Base-by-base conservation (phyloP, 2,888 invertebrate species). In the Tetranychus piercei region DNA sequence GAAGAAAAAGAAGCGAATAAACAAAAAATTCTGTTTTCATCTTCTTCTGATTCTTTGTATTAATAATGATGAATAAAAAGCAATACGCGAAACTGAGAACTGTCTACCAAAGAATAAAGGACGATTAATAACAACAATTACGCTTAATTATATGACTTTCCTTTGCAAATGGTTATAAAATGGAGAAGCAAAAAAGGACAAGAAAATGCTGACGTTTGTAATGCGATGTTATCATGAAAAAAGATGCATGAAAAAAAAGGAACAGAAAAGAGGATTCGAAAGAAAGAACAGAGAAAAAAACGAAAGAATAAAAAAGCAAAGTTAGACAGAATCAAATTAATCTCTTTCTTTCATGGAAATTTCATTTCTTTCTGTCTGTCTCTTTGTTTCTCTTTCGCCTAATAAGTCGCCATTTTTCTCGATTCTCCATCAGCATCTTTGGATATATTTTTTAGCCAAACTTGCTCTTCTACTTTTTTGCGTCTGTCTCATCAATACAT, bases 291-390 rank as follows among this genome's bases (percentile, higher is more conserved):
- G 65, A 65, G 65, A 66, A n/a, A 65, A 65, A 65, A 65, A 65
- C n/a, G 65, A 65, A 11, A 69, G n/a, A 22, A 6, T 20, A 11
- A 69, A 22, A 69, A 8, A 20, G 5, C 20, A 34, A 34, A 34
- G 34, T 34, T 34, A 34, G 34, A 34, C 34, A 34, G 34, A 34
- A 34, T 34, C 34, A 20, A 69, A 23, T 23, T 69, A 20, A 69
- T 69, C 20, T 69, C 69, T 23, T 23, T 55, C 55, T 55, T 15
- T 55, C 55, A 15, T 55, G 9, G 15, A 15, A 55, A 55, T 23
- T 67, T 23, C n/a, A n/a, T 67, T n/a, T 67, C 67, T 67, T n/a
- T 67, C 67, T 67, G 18, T 67, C 67, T 67, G 18, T 67, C 67
- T 67, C 67, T 67, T n/a, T 67, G 18, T 67, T n/a, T 67, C 20